Percentiles rank a stretch among this genome's conserved stretches.
Evolutionary conservation across 2,797 vertebrate species (phyloP).

Genomic region (Thunnus albacares): DNA sequence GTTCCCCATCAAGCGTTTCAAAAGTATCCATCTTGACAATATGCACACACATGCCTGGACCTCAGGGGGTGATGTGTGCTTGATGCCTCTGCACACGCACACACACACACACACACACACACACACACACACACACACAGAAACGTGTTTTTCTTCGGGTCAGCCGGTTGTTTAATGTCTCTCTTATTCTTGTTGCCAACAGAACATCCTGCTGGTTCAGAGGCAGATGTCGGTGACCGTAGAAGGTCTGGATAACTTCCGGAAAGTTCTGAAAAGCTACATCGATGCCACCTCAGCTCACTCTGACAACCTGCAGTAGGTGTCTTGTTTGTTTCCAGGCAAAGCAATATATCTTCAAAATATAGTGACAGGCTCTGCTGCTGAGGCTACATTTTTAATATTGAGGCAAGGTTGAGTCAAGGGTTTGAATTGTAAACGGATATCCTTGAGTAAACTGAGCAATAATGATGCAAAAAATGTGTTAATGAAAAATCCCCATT

Average conservation of each 20-base stretch:
- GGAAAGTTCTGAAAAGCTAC: slow-evolving; percentile 90
- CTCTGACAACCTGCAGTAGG: slow-evolving; percentile 94
- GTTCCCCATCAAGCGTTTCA: slow-evolving; percentile 14
- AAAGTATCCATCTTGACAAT: slow-evolving; percentile 16
- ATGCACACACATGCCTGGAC: neutral
- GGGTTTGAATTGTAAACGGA: neutral
- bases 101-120: slow-evolving; percentile 21
- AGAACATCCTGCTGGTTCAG: slow-evolving; percentile 97
- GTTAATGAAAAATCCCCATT: neutral
- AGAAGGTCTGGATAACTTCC: slow-evolving; percentile 88
- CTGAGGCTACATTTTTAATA: neutral
- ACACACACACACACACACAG: slow-evolving; percentile 9
- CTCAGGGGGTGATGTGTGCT: slow-evolving; percentile 3
- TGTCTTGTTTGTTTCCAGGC: slow-evolving; percentile 43
- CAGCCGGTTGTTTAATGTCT: neutral
- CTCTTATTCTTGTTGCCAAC: slow-evolving; percentile 54
- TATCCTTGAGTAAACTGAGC: neutral
- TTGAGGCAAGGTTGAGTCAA: slow-evolving; percentile 4
- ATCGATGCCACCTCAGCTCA: slow-evolving; percentile 88
- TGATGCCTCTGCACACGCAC: neutral
- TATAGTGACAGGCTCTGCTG: neutral
- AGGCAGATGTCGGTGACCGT: slow-evolving; percentile 91
- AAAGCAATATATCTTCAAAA: neutral
- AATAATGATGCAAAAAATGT: neutral
- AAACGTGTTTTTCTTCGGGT: neutral